Base-by-base conservation (phyloP, 2,888 invertebrate species). In the Prionchulus punctatus region DNA sequence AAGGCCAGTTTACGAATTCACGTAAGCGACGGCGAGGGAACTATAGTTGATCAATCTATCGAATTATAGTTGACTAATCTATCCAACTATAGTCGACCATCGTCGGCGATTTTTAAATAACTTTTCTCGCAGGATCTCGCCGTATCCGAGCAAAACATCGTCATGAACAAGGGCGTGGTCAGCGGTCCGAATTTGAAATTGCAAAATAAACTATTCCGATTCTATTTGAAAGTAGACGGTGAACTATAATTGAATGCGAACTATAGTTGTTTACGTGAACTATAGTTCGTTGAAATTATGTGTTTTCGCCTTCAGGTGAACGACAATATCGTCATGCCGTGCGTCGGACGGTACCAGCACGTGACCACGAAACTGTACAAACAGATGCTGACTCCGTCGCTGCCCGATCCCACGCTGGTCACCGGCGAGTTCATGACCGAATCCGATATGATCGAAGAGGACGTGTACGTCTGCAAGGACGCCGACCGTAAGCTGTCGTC, bases 1-100 rank as follows among this genome's bases (percentile, higher is more conserved):
- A 79, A 78, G 66, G 75, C 82, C 2, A 82, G 83, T 2, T 82
- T 90, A 62, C 79, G 90, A 28, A 83, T 81, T 73, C 77, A 79
- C 55, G 84, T 70, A 64, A 62, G 64, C 57, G 12, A 21, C 52
- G n/a, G n/a, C n/a, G n/a, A n/a, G n/a, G n/a, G n/a, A n/a, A n/a
- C n/a, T n/a, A n/a, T n/a, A n/a, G n/a, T n/a, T n/a, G n/a, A n/a
- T n/a, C n/a, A n/a, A n/a, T n/a, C n/a, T n/a, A n/a, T n/a, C n/a
- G n/a, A n/a, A n/a, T n/a, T n/a, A n/a, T n/a, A n/a, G n/a, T n/a
- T n/a, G n/a, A n/a, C n/a, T n/a, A n/a, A n/a, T n/a, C n/a, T n/a
- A n/a, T n/a, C n/a, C n/a, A n/a, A n/a, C n/a, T n/a, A n/a, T n/a
- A n/a, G n/a, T n/a, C n/a, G n/a, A n/a, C n/a, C n/a, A n/a, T n/a